These are phyloP conservation scores for Symphodus melops DNA, from an alignment of 2,113 vertebrate genomes.

Conservation along the genomic window DNA sequence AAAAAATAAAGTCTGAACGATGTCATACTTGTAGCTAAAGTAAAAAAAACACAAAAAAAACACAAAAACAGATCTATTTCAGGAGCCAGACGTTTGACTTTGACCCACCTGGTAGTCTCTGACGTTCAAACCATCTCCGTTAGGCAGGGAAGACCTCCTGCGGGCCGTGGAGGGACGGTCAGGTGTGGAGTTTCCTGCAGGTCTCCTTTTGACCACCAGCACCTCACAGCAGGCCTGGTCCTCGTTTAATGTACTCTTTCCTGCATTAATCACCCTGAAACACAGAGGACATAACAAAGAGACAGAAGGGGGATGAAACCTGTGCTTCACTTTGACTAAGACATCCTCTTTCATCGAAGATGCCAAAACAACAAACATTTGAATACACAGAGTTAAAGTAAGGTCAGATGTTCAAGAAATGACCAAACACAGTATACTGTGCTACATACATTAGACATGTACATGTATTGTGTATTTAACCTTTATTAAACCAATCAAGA, in stretches of 20 bases:
- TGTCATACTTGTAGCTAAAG: no score
- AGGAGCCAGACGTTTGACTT: not conserved
- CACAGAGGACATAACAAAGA: not conserved
- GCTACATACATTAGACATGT: no score
- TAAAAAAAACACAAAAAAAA: no score
- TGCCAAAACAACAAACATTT: no score
- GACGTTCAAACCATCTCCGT: slow-evolving; percentile 89
- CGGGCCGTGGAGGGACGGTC: slow-evolving; percentile 85
- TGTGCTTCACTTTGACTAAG: no score
- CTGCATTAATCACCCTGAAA: slow-evolving; percentile 95
- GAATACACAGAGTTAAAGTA: no score
- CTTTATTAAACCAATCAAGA: no score
- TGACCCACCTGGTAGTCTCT: slow-evolving; percentile 87
- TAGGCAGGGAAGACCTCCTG: slow-evolving; percentile 93
- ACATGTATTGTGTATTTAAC: no score
- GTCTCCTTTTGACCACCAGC: slow-evolving; percentile 89
- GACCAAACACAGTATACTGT: no score
- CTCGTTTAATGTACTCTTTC: slow-evolving; percentile 96
- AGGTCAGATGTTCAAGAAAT: no score
- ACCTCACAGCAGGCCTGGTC: slow-evolving; percentile 98
- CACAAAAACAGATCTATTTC: not conserved
- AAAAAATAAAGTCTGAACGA: no score
- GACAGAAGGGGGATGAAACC: not conserved
- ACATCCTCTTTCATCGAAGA: not conserved
- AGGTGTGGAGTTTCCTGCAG: slow-evolving; percentile 82